Evolutionary conservation across 2,113 vertebrate genomes (phyloP), one percentile per base, ranked within the genome.

Genomic region (Clarias macrocephalus): DNA sequence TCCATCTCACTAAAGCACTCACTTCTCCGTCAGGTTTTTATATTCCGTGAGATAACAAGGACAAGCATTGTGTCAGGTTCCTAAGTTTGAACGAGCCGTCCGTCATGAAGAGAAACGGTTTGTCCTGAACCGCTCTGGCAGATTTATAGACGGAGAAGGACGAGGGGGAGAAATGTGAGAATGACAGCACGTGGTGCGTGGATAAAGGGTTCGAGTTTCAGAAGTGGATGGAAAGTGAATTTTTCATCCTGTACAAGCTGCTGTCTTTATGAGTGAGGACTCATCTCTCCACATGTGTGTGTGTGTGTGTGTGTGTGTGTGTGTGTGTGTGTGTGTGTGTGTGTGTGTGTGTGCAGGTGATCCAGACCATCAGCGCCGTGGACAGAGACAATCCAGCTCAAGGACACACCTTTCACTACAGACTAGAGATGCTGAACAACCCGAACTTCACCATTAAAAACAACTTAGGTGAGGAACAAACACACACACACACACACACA

Each of bases 361-460:
- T 99, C 94, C 97, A 99, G 91, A 98, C 97, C 68, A 95, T 99
- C 94, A 99, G 97, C 54, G 98, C 97, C 0, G 93, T 97, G 91
- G 98, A 99, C 94, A 98, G 96, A 93, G 98, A 99, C 80, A 98
- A 98, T 89, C 98, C 98, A 48, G 95, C 97, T 93, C 97, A 96
- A 73, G 98, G 98, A 85, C 98, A 99, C 94, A 97, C 96, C 89
- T 99, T 99, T 92, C 94, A 98, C 90, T 99, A 98, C 88, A 97
- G 97, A 63, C 96, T 99, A 68, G 97, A 99, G 94, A 97, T 98
- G 96, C 95, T 93, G 89, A 98, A 97, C 94, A 99, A 99, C 88
- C 98, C 98, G 52, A 99, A 99, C 93, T 99, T 99, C 89, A 99
- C 98, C 89, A 99, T 99, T 91, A 98, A 97, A 95, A 97, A 99